Base-by-base conservation (phyloP, 2,888 invertebrate species). In the Drosophila borealis region DNA sequence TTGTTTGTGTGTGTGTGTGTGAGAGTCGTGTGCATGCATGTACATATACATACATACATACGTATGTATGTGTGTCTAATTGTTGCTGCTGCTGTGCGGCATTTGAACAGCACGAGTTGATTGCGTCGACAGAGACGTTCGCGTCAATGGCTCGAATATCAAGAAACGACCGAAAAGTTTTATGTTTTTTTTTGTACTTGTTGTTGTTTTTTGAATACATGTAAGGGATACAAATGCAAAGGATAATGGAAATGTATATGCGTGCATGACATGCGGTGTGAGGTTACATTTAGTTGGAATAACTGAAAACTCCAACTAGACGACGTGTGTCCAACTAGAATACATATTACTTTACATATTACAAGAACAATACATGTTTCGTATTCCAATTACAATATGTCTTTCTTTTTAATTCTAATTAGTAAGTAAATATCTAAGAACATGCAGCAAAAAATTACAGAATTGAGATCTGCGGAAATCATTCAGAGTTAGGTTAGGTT, bases 111-210 rank as follows among this genome's bases (percentile, higher is more conserved):
- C 59, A 59, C 36, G 48, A 48, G 57, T 37, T 54, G 48, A 41
- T 57, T 36, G 49, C 70, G 70, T 51, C 64, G 45, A 64, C 63
- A 33, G 70, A 56, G 57, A 57, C 62, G 41, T 36, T 42, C 45
- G 14, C 60, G 60, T 53, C 67, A 55, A 33, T 55, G 54, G 61
- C 56, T 70, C 70, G 74, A 81, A 59, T 65, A 59, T 54, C 70
- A 71, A 60, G 50, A 34, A 65, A 71, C 45, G 25, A 33, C 17
- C 29, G 41, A 53, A 41, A 11, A 51, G 21, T 21, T 51, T 14
- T 39, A 37, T 41, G 41, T 33, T 33, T 37, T 21, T 1, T 25
- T 21, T 11, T 39, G 10, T 39, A 39, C 8, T 25, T 25, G 5
- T 0, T 21, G 21, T 10, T 37, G 9, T 25, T 50, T 21, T 21